Percentiles rank a stretch among this genome's conserved stretches.
These are phyloP conservation scores for Guaruba guarouba DNA, from an alignment of 2,113 vertebrate species.

Conservation along the genomic window DNA sequence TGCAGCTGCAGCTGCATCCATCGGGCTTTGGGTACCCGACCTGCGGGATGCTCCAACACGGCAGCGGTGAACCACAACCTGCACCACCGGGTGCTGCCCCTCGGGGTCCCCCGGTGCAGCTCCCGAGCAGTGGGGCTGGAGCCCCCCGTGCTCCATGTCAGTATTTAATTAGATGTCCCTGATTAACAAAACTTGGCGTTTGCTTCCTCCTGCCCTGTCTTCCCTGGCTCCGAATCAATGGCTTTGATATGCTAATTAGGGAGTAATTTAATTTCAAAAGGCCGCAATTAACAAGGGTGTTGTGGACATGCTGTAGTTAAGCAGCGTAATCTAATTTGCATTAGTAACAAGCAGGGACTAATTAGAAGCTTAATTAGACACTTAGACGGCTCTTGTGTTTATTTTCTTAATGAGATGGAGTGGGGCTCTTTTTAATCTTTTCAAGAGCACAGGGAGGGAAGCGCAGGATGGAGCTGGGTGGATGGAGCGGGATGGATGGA, in stretches of 20 bases:
- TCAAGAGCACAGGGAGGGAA: conserved; percentile 66
- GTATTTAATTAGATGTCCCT: conserved; percentile 99
- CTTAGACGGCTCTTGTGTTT: conserved; percentile 99
- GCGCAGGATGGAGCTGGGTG: not conserved
- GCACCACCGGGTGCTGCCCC: not conserved
- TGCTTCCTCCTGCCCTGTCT: conserved; percentile 87
- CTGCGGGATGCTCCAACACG: not conserved
- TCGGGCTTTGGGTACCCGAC: not conserved
- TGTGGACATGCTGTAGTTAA: conserved; percentile 99
- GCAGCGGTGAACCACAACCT: accelerated
- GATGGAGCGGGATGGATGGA: conserved; percentile 22
- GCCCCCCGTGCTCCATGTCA: conserved; percentile 74
- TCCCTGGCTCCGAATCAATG: conserved; percentile 95
- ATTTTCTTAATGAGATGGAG: conserved; percentile 99
- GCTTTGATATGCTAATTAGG: conserved; percentile 99
- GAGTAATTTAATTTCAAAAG: conserved; percentile 99
- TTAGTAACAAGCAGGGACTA: conserved; percentile 99
- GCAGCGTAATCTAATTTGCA: conserved; percentile 99
- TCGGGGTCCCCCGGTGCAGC: not conserved
- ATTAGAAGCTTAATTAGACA: conserved; percentile 99
- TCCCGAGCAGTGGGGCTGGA: not conserved
- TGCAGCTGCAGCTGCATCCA: accelerated
- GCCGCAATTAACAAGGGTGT: conserved; percentile 99
- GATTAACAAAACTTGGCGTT: conserved; percentile 99
- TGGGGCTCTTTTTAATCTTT: conserved; percentile 77